Conservation (phyloP, 2,113 vertebrate species). For the Scolopax mira region DNA sequence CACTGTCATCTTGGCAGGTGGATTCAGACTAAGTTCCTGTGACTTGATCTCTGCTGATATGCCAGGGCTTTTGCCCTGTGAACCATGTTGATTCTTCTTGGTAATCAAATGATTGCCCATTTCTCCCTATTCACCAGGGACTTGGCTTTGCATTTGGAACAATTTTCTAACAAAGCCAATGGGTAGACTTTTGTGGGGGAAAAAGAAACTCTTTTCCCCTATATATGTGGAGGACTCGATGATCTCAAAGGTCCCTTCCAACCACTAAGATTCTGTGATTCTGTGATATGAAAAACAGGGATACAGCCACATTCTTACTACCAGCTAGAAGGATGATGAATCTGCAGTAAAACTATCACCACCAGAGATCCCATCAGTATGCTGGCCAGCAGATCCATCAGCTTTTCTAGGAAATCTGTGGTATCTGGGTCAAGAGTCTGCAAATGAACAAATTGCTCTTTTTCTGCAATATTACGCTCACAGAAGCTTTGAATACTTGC, state of each 20-base stretch:
- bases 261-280: too few species aligned
- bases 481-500: background rate
- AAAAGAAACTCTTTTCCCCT: background rate
- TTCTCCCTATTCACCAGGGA: background rate
- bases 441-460: background rate
- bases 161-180: background rate
- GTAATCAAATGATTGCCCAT: background rate
- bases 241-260: too few species aligned
- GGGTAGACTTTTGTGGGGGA: background rate
- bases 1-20: background rate
- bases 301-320: background rate
- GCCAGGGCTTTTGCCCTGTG: background rate
- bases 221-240: too few species aligned
- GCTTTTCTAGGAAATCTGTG: constrained; percentile 1
- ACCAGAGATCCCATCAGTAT: background rate
- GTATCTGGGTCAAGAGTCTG: background rate
- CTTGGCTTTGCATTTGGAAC: background rate
- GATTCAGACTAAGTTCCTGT: background rate
- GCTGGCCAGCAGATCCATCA: background rate
- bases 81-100: background rate
- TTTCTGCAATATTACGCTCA: background rate
- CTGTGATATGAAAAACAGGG: background rate
- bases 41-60: background rate
- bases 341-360: background rate
- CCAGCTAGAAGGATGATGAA: background rate